Conservation (phyloP, 2,113 vertebrate species). For the Gallinago paraguaiae region DNA sequence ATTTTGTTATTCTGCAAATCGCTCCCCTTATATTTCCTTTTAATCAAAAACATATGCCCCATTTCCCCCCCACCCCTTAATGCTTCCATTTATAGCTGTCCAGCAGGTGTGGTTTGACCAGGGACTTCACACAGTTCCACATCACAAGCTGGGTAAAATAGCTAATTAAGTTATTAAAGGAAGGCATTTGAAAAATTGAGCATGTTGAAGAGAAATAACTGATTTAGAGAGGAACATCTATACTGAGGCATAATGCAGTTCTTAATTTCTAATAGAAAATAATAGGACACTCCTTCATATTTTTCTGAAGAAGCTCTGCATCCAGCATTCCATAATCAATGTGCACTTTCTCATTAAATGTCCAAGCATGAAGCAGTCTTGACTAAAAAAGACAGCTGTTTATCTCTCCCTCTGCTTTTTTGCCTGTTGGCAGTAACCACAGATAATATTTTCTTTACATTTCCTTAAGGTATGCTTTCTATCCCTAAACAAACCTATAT, state of each 20-base stretch:
- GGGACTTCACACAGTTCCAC: neutral
- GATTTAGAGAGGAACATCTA: neutral
- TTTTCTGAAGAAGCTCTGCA: neutral
- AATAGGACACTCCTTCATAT: neutral
- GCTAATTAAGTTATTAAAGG: neutral
- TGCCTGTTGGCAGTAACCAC: neutral
- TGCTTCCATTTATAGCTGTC: neutral
- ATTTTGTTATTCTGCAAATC: neutral
- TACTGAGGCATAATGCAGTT: neutral
- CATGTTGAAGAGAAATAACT: neutral
- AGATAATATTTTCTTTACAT: slow-evolving; percentile 27
- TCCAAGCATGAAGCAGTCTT: neutral
- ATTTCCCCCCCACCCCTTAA: neutral
- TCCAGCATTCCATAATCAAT: neutral
- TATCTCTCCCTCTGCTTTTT: neutral
- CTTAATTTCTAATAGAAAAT: neutral
- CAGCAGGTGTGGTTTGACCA: neutral
- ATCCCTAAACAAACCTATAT: neutral
- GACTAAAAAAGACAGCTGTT: slow-evolving; percentile 16
- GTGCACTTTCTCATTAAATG: neutral
- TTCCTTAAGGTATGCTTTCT: slow-evolving; percentile 43
- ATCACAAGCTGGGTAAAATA: neutral
- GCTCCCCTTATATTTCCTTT: neutral
- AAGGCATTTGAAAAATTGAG: neutral
- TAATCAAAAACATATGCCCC: neutral